Conservation (phyloP, 2,113 vertebrate genomes). For the Coptodon bakossiorum region DNA sequence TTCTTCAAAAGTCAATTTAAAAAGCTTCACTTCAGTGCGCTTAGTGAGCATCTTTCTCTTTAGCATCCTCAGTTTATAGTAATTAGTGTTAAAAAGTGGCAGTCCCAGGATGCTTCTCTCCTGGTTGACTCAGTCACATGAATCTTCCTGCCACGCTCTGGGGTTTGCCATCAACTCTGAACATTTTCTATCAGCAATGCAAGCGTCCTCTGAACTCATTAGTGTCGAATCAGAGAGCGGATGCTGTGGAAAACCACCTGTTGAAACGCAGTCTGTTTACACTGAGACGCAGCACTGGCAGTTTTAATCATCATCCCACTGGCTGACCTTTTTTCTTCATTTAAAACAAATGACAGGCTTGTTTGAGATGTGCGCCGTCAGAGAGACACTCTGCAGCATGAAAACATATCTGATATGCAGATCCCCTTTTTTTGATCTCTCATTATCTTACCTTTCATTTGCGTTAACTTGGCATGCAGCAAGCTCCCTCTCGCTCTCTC, state of each 20-base stretch:
- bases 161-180: slow-evolving; percentile 27
- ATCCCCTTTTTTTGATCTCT: background rate
- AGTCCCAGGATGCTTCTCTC: slow-evolving; percentile 10
- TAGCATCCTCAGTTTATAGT: background rate
- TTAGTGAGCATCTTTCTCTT: background rate
- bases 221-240: slow-evolving; percentile 15
- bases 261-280: slow-evolving; percentile 26
- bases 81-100: slow-evolving; percentile 33
- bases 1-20: background rate
- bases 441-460: slow-evolving; percentile 74
- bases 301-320: background rate
- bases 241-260: slow-evolving; percentile 54
- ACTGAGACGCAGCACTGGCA: background rate
- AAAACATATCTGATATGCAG: background rate
- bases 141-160: slow-evolving; percentile 16
- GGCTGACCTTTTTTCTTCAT: background rate
- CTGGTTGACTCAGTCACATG: slow-evolving; percentile 1
- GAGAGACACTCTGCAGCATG: background rate
- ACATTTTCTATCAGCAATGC: slow-evolving; percentile 3
- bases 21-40: background rate
- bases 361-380: background rate
- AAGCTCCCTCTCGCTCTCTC: slow-evolving; percentile 1
- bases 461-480: slow-evolving; percentile 34
- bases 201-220: slow-evolving; percentile 29
- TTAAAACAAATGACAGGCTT: background rate